phyloP scores from a whole-genome alignment of 2,797 vertebrate genomes.

The Schizothorax lantsangensis region DNA sequence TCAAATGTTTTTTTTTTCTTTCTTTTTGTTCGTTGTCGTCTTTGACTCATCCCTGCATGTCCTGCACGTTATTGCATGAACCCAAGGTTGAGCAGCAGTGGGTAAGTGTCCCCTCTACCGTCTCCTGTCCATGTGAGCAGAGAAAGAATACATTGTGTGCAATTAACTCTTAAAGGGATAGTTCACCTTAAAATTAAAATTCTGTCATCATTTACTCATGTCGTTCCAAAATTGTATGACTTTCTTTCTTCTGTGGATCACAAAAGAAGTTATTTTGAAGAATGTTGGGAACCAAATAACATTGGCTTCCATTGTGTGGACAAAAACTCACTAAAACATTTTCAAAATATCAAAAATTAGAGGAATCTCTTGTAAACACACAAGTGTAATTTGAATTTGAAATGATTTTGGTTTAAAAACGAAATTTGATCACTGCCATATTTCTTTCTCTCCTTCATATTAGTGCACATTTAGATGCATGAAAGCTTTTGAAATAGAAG shows the following conservation, averaged over 20 bases:
- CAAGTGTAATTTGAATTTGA: not conserved
- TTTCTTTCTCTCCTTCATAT: not conserved
- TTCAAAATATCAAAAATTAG: conserved; percentile 5
- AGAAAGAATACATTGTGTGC: not conserved
- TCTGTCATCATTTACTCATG: conserved; percentile 11
- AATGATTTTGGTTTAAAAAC: not conserved
- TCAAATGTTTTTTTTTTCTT: conserved; percentile 30
- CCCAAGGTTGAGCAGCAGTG: conserved; percentile 90
- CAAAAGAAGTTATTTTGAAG: conserved; percentile 14
- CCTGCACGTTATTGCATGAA: conserved; percentile 74
- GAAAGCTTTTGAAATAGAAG: not conserved
- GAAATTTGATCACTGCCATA: not conserved
- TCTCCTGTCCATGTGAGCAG: not conserved
- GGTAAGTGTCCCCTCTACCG: conserved; percentile 84
- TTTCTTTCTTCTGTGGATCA: not conserved
- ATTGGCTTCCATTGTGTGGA: not conserved
- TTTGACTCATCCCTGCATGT: conserved; percentile 76
- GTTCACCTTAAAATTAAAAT: not conserved
- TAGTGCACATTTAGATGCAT: not conserved
- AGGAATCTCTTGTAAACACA: conserved; percentile 12
- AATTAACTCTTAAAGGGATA: conserved; percentile 10
- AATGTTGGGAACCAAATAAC: not conserved
- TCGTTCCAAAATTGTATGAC: not conserved
- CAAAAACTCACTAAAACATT: not conserved
- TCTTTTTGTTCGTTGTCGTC: conserved; percentile 71